phyloP scores from a whole-genome alignment of 2,888 invertebrate species.

The Xylocampa areola region DNA sequence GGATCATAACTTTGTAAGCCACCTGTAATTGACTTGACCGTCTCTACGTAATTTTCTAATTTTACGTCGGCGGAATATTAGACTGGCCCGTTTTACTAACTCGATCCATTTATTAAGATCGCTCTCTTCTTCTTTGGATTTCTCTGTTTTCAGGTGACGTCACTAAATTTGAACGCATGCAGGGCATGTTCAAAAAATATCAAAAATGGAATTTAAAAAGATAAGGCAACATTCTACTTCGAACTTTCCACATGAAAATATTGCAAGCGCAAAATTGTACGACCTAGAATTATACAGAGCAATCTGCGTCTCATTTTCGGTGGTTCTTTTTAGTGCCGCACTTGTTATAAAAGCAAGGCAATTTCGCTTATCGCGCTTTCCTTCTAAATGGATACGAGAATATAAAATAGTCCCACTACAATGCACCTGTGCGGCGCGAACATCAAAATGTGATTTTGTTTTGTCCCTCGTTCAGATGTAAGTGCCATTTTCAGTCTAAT shows the following conservation, averaged over 20 bases:
- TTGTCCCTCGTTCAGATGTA: conserved; percentile 49
- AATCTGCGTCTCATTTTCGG: conserved; percentile 59
- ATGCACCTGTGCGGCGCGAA: conserved; percentile 48
- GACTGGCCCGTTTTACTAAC: conserved; percentile 54
- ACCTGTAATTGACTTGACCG: conserved; percentile 77
- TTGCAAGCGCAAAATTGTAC: conserved; percentile 50
- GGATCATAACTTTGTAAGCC: conserved; percentile 82
- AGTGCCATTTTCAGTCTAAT: conserved; percentile 52
- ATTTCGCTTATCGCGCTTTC: conserved; percentile 67
- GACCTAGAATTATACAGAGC: conserved; percentile 49
- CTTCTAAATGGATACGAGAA: conserved; percentile 61
- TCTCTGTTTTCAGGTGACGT: conserved; percentile 35
- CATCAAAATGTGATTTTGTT: conserved; percentile 55
- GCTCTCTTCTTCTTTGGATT: too few species aligned
- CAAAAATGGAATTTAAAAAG: conserved; percentile 49
- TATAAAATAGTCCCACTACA: conserved; percentile 58
- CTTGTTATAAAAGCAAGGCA: conserved; percentile 65
- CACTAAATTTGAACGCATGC: conserved; percentile 13
- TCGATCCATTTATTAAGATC: conserved; percentile 61
- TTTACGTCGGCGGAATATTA: conserved; percentile 59
- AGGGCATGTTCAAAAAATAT: conserved; percentile 30
- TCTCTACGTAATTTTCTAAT: conserved; percentile 70
- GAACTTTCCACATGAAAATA: conserved; percentile 52
- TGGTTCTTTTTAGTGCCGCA: conserved; percentile 58
- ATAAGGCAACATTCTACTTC: conserved; percentile 50